Base-by-base conservation (phyloP, 2,113 vertebrate genomes). In the Triplophysa tibetana region DNA sequence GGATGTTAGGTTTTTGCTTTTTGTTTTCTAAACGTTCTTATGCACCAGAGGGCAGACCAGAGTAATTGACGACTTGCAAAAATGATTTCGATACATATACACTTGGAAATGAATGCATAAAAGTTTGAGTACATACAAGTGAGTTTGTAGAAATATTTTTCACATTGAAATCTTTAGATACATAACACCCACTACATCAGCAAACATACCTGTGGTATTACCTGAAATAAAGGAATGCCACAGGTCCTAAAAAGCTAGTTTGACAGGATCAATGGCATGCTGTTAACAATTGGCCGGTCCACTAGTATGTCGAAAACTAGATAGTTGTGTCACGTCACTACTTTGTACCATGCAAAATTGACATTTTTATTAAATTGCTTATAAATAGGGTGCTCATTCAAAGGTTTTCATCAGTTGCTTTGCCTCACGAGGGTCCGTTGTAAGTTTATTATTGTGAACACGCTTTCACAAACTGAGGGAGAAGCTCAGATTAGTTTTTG, bases 11-110 rank as follows among this genome's bases (percentile, higher is more conserved):
- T 38, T 38, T 38, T 38, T 38, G 29, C 29, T 0, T 33, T 33
- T 33, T 6, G 29, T 38, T 33, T 33, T 33, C 6, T 5, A 6
- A 6, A 33, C 33, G 33, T 33, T 33, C 4, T 33, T 5, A 33
- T 33, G 7, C 33, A 38, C 33, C 6, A n/a, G 12, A 2, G 58
- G 38, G 43, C 21, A 50, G 4, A 17, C 29, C 19, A 78, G 48
- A 78, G 48, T 70, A 77, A 80, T 61, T 80, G 10, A 56, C 17
- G 24, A 76, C 77, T 67, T 72, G 80, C 52, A 43, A 50, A 79
- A 21, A 62, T 6, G 64, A 72, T 38, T 8, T 24, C 29, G 17
- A 58, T 62, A 9, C 41, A 74, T 58, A 73, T 16, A 58, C 45
- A 54, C 61, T 45, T 58, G 62, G 16, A 64, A 72, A 64, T 80